Base-by-base conservation (phyloP, 1,140 invertebrate species). In the Procambarus virginalis region DNA sequence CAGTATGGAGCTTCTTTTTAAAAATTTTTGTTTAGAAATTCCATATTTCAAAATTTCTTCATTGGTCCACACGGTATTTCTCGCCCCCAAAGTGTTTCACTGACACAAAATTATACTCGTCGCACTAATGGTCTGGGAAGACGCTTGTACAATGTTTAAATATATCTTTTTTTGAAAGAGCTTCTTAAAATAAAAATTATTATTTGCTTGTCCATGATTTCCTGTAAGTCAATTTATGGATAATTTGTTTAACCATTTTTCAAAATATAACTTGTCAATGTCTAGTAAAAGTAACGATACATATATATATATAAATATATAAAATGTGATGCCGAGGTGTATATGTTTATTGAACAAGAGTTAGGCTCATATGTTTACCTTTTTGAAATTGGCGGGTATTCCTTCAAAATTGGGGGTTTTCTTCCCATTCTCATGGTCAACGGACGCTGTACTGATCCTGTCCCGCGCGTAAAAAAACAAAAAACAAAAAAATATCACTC, bases 401-500 rank as follows among this genome's bases (percentile, higher is more conserved):
- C 34, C 34, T 34, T 34, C 34, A 34, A 55, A 5, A 55, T 55
- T 55, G 3, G 51, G 8, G 8, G 12, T 49, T 70, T 77, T 68
- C 88, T 78, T 84, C 81, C 81, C 81, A 84, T 51, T 55, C 46
- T 68, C 81, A 89, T 51, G 81, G 75, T 79, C 81, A 9, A 70
- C 14, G 58, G 34, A 84, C 77, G 34, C 78, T 51, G 79, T 88
- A 89, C 88, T 78, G 51, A 89, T 51, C 88, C 88, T 89, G 88
- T 84, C 82, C 76, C 76, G 88, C 88, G 88, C 88, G 81, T 89
- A 88, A 73, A 70, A 76, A 78, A 89, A 84, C 79, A 55, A 84
- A 77, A 75, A 84, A 78, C 73, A 34, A 34, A 34, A 34, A 34
- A 83, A 77, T 60, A 77, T 60, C 55, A 78, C 88, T 78, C 88